phyloP scores from a whole-genome alignment of 2,113 vertebrate species.

The Rallus limicola region DNA sequence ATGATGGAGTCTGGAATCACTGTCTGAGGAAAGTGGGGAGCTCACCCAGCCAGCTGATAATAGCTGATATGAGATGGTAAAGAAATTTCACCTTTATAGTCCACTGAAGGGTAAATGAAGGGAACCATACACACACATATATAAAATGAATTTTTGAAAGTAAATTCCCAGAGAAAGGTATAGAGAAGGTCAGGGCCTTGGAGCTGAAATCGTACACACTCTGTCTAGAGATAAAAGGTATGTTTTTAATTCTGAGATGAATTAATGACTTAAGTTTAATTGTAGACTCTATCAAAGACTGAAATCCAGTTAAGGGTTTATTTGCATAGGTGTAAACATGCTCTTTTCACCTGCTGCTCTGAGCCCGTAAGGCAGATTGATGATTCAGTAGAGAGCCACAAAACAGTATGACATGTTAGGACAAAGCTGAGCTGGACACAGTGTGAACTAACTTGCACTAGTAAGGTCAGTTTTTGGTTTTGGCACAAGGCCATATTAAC shows the following conservation, averaged over 20 bases:
- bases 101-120: neutral
- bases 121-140: neutral
- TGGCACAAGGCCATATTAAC: neutral
- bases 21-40: neutral
- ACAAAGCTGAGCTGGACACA: neutral
- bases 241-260: neutral
- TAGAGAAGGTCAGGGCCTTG: neutral
- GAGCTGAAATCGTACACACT: neutral
- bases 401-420: accelerated
- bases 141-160: neutral
- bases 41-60: neutral
- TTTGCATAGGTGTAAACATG: neutral
- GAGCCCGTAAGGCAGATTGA: neutral
- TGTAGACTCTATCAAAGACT: neutral
- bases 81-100: neutral
- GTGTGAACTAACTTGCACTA: neutral
- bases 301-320: neutral
- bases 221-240: neutral
- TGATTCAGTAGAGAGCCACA: neutral
- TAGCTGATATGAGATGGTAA: neutral
- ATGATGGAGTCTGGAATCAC: neutral
- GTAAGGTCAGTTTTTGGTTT: neutral
- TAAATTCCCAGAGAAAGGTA: neutral
- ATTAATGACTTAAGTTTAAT: neutral
- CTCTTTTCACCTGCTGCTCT: neutral